Base-by-base conservation (phyloP, 2,797 vertebrate species). In the Lithobates sylvaticus region DNA sequence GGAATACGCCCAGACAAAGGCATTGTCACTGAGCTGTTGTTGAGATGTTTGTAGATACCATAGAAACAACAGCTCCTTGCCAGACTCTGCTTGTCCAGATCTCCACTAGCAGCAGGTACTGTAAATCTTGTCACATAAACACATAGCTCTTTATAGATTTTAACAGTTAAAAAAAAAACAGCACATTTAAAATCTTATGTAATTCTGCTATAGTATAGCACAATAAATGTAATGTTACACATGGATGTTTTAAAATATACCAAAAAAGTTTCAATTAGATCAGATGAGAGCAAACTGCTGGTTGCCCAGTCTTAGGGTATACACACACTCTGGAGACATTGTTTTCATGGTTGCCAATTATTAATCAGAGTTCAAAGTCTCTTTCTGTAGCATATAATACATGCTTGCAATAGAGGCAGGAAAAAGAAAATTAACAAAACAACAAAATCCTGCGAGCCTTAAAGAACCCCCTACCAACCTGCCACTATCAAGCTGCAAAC, bases 21-120 rank as follows among this genome's bases (percentile, higher is more conserved):
- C 23, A 39, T 21, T 39, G 68, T 70, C 15, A 8, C 16, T 34
- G 69, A 39, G 29, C 69, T 21, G 6, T 54, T 75, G 73, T 44
- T 75, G 44, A 5, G 78, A 76, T 10, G 78, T 86, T 81, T 81
- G 26, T 68, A 29, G 78, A 32, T 21, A 39, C 78, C 84, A 81
- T 86, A 77, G 84, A 70, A 86, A 82, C 78, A 29, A 16, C 70
- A 58, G 12, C 6, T 29, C 1, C 32, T n/a, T 71, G 32, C 50
- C 78, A 81, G 68, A 16, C 29, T 39, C 64, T 69, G 42, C 13
- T 44, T 76, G 23, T 67, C 65, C n/a, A 39, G 47, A 32, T 15
- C 12, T 76, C 74, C 21, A 18, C 71, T 42, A 44, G 32, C 34
- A 86, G 84, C 34, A 86, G 84, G 84, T 86, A 86, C 21, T 58